Base-by-base conservation (phyloP, 2,888 invertebrate species). In the Yponomeuta cagnagella region DNA sequence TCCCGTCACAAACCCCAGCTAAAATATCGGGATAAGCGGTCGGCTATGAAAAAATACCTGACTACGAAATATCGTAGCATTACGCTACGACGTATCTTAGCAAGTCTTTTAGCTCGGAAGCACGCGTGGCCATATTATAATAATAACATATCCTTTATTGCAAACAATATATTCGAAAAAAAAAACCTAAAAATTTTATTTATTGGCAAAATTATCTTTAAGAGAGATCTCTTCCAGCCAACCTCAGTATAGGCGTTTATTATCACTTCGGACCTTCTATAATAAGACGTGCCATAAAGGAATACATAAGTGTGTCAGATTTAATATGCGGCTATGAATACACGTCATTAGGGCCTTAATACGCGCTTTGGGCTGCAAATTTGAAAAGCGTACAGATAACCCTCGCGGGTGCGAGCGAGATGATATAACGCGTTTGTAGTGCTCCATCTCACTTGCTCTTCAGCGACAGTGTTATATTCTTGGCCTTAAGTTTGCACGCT, bases 401-500 rank as follows among this genome's bases (percentile, higher is more conserved):
- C 8, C 52, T 15, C 3, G 52, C 3, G 52, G 15, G 12, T 58
- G 52, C 15, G 15, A 58, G 52, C 2, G 52, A 58, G 52, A 58
- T 15, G 15, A 58, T 3, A 15, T 4, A 9, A 58, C 12, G 2
- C 12, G 12, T 15, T 58, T 15, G 52, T 58, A 58, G 12, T 58
- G 15, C 15, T 4, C 52, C 52, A 58, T 58, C 52, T 58, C 52
- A 58, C 52, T 58, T 15, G 12, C 52, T 15, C 52, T 5, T 5
- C 52, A 58, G 52, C 15, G 12, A 58, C 52, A 12, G 52, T 58
- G 52, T 58, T 58, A 12, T 58, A 52, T 43, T 43, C 78, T 75
- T 75, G 73, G 75, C 67, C 52, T 63, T 79, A 74, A 77, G 76
- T 79, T 78, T 75, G 79, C 76, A 76, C 77, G 76, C 77, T 70